Evolutionary conservation across 2,797 vertebrate genomes (phyloP).

Genomic region (Spheniscus humboldti): DNA sequence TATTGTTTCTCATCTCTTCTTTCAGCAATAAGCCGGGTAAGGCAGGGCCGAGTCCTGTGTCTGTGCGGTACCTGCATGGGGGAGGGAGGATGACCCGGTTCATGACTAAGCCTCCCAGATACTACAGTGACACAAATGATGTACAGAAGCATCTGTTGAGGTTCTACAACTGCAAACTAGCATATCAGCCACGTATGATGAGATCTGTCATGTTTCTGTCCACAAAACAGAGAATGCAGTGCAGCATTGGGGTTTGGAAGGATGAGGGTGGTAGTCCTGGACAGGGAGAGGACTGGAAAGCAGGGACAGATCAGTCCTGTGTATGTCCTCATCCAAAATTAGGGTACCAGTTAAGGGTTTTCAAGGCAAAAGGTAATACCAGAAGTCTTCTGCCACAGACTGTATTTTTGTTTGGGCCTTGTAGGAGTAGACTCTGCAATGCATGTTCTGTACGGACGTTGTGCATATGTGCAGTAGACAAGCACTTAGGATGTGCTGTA

Average conservation of each 20-base stretch:
- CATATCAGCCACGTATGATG: neutral
- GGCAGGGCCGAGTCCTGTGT: neutral
- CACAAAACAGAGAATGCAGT: neutral
- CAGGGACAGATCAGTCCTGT: neutral
- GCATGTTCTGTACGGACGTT: neutral
- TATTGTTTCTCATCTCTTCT: neutral
- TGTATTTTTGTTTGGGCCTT: neutral
- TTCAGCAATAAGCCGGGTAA: neutral
- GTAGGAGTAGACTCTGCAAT: neutral
- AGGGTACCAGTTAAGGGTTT: neutral
- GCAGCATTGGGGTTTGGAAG: neutral
- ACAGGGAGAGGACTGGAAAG: neutral
- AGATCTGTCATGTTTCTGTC: neutral
- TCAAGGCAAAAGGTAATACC: neutral
- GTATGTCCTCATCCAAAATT: neutral
- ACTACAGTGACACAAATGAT: neutral
- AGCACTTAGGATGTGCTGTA: neutral
- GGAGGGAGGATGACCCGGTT: neutral
- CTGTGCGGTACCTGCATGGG: neutral
- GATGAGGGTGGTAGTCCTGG: neutral
- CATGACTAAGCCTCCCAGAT: neutral
- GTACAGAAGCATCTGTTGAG: neutral
- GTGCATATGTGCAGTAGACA: neutral
- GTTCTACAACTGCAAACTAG: neutral
- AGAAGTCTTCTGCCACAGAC: neutral